phyloP scores from a whole-genome alignment of 2,888 invertebrate species.

The Brachyptera putata region DNA sequence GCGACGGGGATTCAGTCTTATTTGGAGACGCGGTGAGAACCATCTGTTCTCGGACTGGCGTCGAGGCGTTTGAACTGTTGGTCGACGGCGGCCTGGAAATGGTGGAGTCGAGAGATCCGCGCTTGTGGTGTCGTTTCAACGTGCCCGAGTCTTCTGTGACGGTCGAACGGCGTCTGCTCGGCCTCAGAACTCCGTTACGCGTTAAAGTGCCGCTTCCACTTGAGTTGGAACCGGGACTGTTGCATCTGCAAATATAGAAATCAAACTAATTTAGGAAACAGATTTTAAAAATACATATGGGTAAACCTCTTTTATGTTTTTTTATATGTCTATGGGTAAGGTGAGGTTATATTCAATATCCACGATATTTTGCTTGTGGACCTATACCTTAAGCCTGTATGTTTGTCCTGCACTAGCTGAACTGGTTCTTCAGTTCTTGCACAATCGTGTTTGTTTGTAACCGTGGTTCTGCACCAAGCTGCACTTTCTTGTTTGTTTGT shows the following conservation, averaged over 20 bases:
- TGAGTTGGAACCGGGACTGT: constrained; percentile 33
- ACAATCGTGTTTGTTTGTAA: no score
- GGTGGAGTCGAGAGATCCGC: constrained; percentile 19
- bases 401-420: no score
- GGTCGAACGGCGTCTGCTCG: constrained; percentile 24
- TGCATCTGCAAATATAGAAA: neutral
- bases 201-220: constrained; percentile 36
- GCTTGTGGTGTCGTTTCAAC: constrained; percentile 30
- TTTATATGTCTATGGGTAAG: no score
- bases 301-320: no score
- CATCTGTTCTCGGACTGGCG: constrained; percentile 27
- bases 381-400: no score
- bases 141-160: constrained; percentile 30
- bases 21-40: neutral
- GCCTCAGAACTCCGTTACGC: constrained; percentile 27
- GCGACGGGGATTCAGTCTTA: constrained; percentile 16
- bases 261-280: neutral
- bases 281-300: neutral
- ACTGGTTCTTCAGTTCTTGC: no score
- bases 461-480: no score
- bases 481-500: no score
- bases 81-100: constrained; percentile 15
- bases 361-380: no score
- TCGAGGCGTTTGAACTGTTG: constrained; percentile 28
- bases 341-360: no score